Base-by-base conservation (phyloP, 2,113 vertebrate species). In the Ophthalmolycus amberensis region DNA sequence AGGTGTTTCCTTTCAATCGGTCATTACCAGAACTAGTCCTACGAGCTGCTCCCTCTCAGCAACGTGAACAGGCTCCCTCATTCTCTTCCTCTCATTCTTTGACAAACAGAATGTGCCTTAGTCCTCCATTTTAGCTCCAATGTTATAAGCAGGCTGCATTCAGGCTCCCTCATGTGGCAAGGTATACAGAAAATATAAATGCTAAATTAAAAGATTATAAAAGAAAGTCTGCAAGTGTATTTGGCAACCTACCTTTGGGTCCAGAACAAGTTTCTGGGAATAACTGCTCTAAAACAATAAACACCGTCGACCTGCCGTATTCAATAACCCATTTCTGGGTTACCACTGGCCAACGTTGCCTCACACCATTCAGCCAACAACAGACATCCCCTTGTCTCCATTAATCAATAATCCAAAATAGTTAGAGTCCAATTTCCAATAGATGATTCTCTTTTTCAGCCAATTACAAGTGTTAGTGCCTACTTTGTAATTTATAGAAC, bases 391-490 rank as follows among this genome's bases (percentile, higher is more conserved):
- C 9, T 65, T 12, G 16, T 74, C 44, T 59, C 48, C 62, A n/a
- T 62, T 20, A 71, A 79, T 85, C 70, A 70, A 86, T 71, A 83
- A 77, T 69, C 16, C 22, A 46, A 44, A 74, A 60, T 37, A 60
- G 72, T 68, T 37, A 27, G 38, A 65, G 16, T 65, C n/a, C 62
- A 70, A 11, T 69, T 71, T 78, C 20, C 14, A 44, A 64, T 22
- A 20, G 29, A 63, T 56, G 9, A 46, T 38, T 65, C 15, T 65
- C 20, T 42, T 64, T 77, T 37, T 59, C 15, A 64, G 25, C 6
- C 4, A 64, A 32, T 25, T 52, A 38, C 2, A 34, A 50, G 59
- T 34, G 18, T 15, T 22, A 38, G 29, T 15, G 7, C 14, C 11
- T 54, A n/a, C 37, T 60, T 25, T 71, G 50, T 15, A 58, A 14